Base-by-base conservation (phyloP, 1,140 invertebrate species). In the Aphelenchoides besseyi region DNA sequence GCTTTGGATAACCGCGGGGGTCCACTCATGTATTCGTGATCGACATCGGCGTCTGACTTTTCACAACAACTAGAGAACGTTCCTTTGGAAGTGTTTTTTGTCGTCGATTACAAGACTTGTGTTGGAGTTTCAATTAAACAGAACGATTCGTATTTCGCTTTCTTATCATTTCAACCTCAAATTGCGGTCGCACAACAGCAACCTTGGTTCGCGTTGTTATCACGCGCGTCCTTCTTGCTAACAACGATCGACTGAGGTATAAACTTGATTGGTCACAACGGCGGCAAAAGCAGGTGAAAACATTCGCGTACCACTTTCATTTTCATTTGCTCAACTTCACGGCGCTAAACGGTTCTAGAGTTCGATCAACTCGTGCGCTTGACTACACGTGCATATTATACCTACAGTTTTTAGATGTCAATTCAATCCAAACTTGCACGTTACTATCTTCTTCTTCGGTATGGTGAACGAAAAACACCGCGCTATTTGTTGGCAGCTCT, bases 391-490 rank as follows among this genome's bases (percentile, higher is more conserved):
- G 12, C 23, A 16, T 48, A 48, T 48, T 48, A 16, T 23, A 48
- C 41, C 12, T 48, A 23, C 41, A 48, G 12, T 48, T 12, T 48
- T 48, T 48, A 66, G 32, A 66, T 66, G 63, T 66, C 63, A 12
- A 37, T 66, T 33, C 63, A 66, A 66, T 32, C 32, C 32, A 66
- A 29, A 66, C 63, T 66, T 66, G 63, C 63, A 28, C 63, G 63
- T 16, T 66, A n/a, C 12, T 66, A 66, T 32, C 32, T 66, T 12
- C 12, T 36, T 36, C 2, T 66, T 16, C 63, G 63, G 12, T 66
- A 66, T 66, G 63, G 63, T 8, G 16, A 66, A 53, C 12, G 32
- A 9, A 66, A 66, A 35, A 35, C 63, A 12, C 63, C 63, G 16
- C 30, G 36, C 28, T 33, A 36, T 66, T 12, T 66, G 12, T 8